These are phyloP conservation scores for Monodelphis domestica DNA, from an alignment of 2,797 vertebrate species.

Conservation along the genomic window DNA sequence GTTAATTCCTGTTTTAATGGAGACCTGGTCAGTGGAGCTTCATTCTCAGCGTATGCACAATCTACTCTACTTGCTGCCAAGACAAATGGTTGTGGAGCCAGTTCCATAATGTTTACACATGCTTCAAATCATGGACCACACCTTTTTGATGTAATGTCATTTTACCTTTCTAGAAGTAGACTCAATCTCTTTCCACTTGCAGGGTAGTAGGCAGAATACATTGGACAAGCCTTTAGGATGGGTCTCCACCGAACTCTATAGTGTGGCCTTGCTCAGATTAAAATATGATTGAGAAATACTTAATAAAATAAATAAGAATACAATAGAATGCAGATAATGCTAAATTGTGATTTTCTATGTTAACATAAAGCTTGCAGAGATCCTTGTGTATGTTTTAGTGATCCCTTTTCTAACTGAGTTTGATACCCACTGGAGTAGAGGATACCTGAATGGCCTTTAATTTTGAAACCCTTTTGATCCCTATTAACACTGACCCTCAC, in stretches of 20 bases:
- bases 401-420: not conserved
- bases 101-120: not conserved
- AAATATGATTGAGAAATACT: not conserved
- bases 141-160: not conserved
- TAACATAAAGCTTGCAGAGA: not conserved
- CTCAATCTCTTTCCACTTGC: not conserved
- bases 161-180: not conserved
- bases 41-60: not conserved
- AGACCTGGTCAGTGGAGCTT: not conserved
- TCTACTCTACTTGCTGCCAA: not conserved
- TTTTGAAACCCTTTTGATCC: not conserved
- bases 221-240: not conserved
- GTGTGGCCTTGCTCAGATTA: not conserved
- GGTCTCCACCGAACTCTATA: not conserved
- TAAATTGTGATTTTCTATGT: not conserved
- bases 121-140: not conserved
- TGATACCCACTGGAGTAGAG: not conserved
- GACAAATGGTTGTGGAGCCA: not conserved
- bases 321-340: not conserved
- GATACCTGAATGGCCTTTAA: not conserved
- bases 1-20: slow-evolving; percentile 16
- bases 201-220: not conserved
- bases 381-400: not conserved
- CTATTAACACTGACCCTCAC: not conserved
- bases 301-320: not conserved